Base-by-base conservation (phyloP, 2,888 invertebrate species). In the Cephonodes hylas region DNA sequence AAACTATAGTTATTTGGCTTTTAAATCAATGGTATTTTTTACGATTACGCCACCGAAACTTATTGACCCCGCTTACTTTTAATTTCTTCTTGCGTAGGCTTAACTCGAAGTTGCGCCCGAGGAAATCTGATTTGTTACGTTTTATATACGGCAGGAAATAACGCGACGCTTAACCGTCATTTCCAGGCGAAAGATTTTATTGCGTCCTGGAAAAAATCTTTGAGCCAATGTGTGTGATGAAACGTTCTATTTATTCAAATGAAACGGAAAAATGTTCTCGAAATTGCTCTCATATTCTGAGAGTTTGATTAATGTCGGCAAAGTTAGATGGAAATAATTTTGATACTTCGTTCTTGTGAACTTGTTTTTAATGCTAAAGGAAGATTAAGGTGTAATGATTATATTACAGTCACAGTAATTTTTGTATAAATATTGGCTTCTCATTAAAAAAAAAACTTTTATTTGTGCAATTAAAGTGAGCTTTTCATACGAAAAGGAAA, bases 101-200 rank as follows among this genome's bases (percentile, higher is more conserved):
- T 15, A 25, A 25, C 8, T 2, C 18, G 8, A 31, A 31, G 18
- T 18, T 15, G 27, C 31, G 27, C 25, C 42, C n/a, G 42, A 15
- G 42, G 59, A 65, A 62, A 60, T 62, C 62, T 22, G 64, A 64
- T 66, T 65, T 65, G 31, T 57, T 34, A 20, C 44, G 23, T 48
- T 38, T 31, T 57, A 23, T 63, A 48, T 63, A 42, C 31, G 25
- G 48, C 45, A 63, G 34, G 60, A 64, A 65, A 59, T 59, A 66
- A 63, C 48, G 53, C 13, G 20, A 42, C 61, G 58, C 64, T 63
- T 64, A 53, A 58, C 58, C 23, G 34, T 25, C 25, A 56, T 60
- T 44, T 45, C 18, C 48, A 53, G 60, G 18, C 60, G 53, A 42
- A 60, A 42, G 42, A 31, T 20, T 13, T 18, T 46, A 42, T 25